Base-by-base conservation (phyloP, 2,797 vertebrate species). In the Onychomys leucogaster region DNA sequence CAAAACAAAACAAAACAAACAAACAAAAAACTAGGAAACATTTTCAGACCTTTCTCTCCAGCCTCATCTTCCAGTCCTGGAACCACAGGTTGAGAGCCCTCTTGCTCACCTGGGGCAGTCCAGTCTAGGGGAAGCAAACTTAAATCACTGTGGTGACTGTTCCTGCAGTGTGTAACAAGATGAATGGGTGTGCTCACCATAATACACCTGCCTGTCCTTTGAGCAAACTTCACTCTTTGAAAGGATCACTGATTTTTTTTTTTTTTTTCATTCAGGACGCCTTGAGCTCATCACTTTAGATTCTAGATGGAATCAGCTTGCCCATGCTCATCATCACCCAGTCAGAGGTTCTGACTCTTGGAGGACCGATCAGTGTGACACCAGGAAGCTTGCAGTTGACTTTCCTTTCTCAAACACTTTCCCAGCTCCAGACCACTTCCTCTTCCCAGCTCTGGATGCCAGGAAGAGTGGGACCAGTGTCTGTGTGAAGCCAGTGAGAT, bases 201-300 rank as follows among this genome's bases (percentile, higher is more conserved):
- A 84, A 91, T 90, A 82, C 55, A 94, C 88, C 91, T 52, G 37
- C 23, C 69, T 77, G 89, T 96, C 86, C 83, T 97, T 94, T 81
- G 67, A 97, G 83, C 63, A 95, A 93, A 95, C 92, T 95, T 86
- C 52, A 57, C 55, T 91, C 89, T 91, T 96, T 55, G 57, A 84
- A 95, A 87, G 80, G 27, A 97, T 94, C 69, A 55, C 14, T 90
- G 80, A 76, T 34, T 92, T 94, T 95, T 57, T 94, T n/a, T n/a
- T n/a, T n/a, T n/a, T n/a, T n/a, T n/a, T n/a, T n/a, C n/a, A 32
- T 52, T 52, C 13, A 52, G 34, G 80, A 75, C n/a, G 43, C 59
- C 90, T 75, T 41, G 92, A 87, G 65, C n/a, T 87, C 61, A 88
- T 59, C 55, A 63, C 61, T 96, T 88, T 93, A 86, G 87, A 90